Percentiles rank a stretch among this genome's conserved stretches.
phyloP scores from a whole-genome alignment of 2,888 invertebrate species.

The Agriopis leucophaearia region DNA sequence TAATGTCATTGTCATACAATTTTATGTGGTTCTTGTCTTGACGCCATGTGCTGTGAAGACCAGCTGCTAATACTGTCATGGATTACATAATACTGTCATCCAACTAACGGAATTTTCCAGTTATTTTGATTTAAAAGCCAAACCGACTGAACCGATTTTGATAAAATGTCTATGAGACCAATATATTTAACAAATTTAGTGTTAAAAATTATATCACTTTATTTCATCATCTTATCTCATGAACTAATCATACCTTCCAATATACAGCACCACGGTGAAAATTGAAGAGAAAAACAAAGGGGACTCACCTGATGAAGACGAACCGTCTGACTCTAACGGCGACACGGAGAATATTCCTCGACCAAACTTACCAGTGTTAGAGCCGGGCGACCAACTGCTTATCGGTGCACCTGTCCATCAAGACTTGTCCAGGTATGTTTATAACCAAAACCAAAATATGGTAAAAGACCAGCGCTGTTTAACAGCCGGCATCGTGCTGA shows the following conservation, averaged over 20 bases:
- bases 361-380: slow-evolving; percentile 82
- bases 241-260: neutral
- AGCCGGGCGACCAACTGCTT: slow-evolving; percentile 88
- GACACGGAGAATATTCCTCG: slow-evolving; percentile 57
- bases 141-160: no score
- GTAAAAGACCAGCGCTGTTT: no score
- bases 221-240: no score
- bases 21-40: no score
- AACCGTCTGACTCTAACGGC: slow-evolving; percentile 46
- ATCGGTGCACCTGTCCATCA: slow-evolving; percentile 65
- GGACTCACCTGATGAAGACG: slow-evolving; percentile 40
- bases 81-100: no score
- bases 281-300: slow-evolving; percentile 42
- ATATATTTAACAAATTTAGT: no score
- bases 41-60: no score
- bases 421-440: slow-evolving; percentile 40
- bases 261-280: slow-evolving; percentile 53
- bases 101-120: no score
- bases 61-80: no score
- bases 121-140: no score
- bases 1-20: no score
- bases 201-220: neutral
- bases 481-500: neutral
- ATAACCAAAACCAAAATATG: neutral
- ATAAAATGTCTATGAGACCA: no score